Evolutionary conservation across 1,140 invertebrate species (phyloP).

Genomic region (Tetraneura akinire): DNA sequence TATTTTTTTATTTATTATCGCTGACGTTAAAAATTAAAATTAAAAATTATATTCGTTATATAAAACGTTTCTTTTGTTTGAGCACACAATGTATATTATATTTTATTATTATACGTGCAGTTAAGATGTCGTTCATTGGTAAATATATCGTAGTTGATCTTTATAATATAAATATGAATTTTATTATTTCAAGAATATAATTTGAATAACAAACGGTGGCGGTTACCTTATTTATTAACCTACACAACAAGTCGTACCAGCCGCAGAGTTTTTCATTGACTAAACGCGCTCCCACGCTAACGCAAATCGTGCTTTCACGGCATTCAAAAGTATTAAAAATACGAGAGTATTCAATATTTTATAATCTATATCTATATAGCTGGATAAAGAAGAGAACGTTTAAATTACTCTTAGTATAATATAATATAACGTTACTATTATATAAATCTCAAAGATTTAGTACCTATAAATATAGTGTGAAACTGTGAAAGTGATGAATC

Average conservation of each 20-base stretch:
- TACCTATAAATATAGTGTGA: too few species aligned
- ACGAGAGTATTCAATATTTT: neutral
- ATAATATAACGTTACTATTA: too few species aligned
- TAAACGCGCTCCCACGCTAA: slow-evolving; percentile 18
- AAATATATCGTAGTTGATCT: neutral
- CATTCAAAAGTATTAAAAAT: neutral
- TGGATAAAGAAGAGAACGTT: neutral
- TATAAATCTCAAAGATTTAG: too few species aligned
- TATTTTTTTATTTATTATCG: too few species aligned
- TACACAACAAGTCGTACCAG: slow-evolving; percentile 27
- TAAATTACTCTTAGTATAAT: too few species aligned
- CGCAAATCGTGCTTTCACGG: slow-evolving; percentile 6
- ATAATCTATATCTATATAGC: neutral
- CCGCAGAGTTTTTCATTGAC: neutral
- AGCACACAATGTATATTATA: too few species aligned
- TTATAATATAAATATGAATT: slow-evolving; percentile 26
- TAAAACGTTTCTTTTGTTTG: too few species aligned
- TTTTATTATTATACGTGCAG: too few species aligned
- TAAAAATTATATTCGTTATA: too few species aligned
- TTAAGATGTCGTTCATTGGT: too few species aligned
- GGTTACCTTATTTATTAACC: slow-evolving; percentile 19
- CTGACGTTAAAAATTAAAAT: too few species aligned
- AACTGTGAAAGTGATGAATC: too few species aligned
- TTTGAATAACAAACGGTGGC: neutral
- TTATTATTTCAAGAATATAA: neutral